phyloP scores from a whole-genome alignment of 35 echinoderm and acorn worm species.

The Apostichopus californicus region DNA sequence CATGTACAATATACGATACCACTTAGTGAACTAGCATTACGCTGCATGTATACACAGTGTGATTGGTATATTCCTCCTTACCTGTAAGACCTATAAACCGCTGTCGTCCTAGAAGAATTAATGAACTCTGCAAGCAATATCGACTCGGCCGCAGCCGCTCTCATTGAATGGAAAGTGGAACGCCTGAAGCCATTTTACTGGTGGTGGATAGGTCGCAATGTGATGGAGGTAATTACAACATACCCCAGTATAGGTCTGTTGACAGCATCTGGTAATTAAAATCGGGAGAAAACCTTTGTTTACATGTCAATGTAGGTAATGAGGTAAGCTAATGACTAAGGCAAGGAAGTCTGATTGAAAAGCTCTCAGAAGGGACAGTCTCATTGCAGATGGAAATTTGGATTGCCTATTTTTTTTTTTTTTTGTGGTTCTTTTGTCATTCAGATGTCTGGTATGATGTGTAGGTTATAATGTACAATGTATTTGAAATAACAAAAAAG shows the following conservation, averaged over 20 bases:
- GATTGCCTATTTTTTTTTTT: background rate
- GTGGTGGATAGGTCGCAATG: background rate
- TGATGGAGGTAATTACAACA: background rate
- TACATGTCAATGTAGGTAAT: background rate
- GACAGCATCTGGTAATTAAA: constrained; percentile 7
- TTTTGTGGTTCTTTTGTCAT: too few species aligned
- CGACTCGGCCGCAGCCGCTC: background rate
- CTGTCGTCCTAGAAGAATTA: background rate
- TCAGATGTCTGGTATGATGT: too few species aligned
- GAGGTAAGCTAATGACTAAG: constrained; percentile 1
- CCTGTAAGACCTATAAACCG: background rate
- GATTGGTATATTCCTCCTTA: background rate
- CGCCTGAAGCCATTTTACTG: background rate
- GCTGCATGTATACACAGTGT: too few species aligned
- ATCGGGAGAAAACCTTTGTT: background rate
- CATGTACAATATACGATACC: too few species aligned
- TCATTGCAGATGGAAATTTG: background rate
- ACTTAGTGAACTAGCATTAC: too few species aligned
- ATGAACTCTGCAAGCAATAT: constrained; percentile 5
- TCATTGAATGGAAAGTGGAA: background rate
- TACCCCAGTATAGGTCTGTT: background rate
- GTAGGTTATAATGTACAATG: too few species aligned
- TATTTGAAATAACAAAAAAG: too few species aligned
- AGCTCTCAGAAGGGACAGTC: background rate
- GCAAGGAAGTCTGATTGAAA: background rate